phyloP scores from a whole-genome alignment of 2,113 vertebrate species.

The Prinia subflava region DNA sequence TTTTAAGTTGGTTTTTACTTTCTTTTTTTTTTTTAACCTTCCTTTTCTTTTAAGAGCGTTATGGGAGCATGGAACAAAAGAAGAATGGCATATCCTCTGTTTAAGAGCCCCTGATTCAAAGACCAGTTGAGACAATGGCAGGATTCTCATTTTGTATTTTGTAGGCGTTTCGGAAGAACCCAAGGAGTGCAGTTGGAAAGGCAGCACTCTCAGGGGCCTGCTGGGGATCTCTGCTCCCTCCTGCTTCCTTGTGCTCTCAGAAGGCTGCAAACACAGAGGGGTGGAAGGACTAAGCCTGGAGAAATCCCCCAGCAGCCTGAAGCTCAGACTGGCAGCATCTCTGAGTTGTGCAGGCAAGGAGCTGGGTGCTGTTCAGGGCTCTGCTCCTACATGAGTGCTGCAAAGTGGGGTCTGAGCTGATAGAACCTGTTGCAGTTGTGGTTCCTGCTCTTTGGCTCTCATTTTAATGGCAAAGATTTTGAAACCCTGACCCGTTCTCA shows the following conservation, averaged over 20 bases:
- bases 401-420: neutral
- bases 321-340: neutral
- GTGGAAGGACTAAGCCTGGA: neutral
- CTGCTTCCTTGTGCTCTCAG: neutral
- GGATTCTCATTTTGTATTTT: neutral
- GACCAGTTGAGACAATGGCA: neutral
- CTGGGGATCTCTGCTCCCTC: neutral
- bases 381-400: fast-evolving
- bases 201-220: neutral
- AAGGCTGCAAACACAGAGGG: fast-evolving
- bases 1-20: neutral
- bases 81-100: neutral
- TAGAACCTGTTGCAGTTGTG: neutral
- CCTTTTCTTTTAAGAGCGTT: neutral
- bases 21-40: neutral
- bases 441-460: neutral
- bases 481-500: fast-evolving
- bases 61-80: neutral
- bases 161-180: neutral
- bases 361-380: neutral
- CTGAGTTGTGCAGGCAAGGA: neutral
- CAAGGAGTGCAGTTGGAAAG: neutral
- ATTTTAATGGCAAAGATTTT: neutral
- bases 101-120: neutral
- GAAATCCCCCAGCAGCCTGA: neutral